Base-by-base conservation (phyloP, 2,888 invertebrate species). In the Parnassius apollo region DNA sequence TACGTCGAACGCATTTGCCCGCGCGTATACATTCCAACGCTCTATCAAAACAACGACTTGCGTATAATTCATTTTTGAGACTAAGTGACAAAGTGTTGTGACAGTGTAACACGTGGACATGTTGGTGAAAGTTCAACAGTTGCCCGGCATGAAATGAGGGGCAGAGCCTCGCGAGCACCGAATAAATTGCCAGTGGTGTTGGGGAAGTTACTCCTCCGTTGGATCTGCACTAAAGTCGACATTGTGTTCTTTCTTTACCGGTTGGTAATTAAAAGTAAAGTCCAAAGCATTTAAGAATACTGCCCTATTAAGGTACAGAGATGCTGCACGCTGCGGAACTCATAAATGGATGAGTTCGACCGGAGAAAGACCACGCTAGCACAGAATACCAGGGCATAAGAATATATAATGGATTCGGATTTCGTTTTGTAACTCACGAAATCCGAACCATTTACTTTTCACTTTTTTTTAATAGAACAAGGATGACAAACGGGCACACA, bases 201-300 rank as follows among this genome's bases (percentile, higher is more conserved):
- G 69, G 93, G 93, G 70, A 93, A 93, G 75, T 85, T 93, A 71
- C 80, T 94, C 54, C 83, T 93, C 59, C 93, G 94, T 69, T 95
- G 95, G 94, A 90, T 94, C 63, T 90, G 94, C 72, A 93, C 93
- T 63, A 94, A 93, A 77, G 93, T 93, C 42, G 93, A 94, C 76
- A 81, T 93, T 63, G 91, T 93, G 79, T 92, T 93, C 75, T 89
- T 94, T 75, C 88, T 94, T 74, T 93, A 94, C 85, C 93, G 94
- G 86, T 94, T 93, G 75, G 93, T 93, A 45, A 45, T 56, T 56
- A 50, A 25, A 45, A 55, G 55, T 60, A 61, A 50, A 11, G 7
- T 1, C 0, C 2, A 0, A 35, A 35, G 7, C 35, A 35, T 35
- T 35, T 7, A 35, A 35, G 35, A 35, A 35, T 35, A 4, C 35